Evolutionary conservation across 1,140 invertebrate species (phyloP), one percentile per base, ranked within the genome.

Genomic region (Achatina immaculata): DNA sequence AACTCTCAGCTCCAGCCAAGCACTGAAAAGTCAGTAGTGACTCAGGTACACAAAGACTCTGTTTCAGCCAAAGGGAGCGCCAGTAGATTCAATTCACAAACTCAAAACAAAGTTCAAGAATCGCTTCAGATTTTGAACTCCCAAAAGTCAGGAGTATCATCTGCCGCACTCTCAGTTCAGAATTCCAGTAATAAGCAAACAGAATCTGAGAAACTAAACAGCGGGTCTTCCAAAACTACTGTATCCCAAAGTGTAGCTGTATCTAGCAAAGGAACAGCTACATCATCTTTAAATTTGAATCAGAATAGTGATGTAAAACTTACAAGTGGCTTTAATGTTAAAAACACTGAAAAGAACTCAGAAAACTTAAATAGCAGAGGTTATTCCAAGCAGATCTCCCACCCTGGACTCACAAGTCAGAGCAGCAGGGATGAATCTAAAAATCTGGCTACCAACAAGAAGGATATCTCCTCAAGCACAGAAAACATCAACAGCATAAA

Each of bases 221-320:
- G 31, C 21, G 28, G n/a, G 2, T 62, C 21, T 6, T 62, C 58
- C 7, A 62, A 21, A 31, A 3, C 48, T 55, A 24, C 48, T 55
- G 16, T 21, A 24, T 55, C 38, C 24, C 24, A 28, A 24, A 73
- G 40, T 45, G 36, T 28, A n/a, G 31, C 38, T 31, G 11, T 24
- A 48, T 31, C 66, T 1, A 55, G 43, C 21, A 79, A 78, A 38
- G 71, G 79, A 42, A 31, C 38, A 68, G 7, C 71, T 3, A 79
- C 74, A n/a, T 77, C 77, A 55, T 55, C 45, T 48, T n/a, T 31
- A 21, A 82, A 62, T 19, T 7, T 79, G 2, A n/a, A 24, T n/a
- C 31, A 71, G 24, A 62, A 81, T 21, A 76, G 36, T n/a, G 11
- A 45, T 19, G 36, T 0, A 4, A 66, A 42, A 48, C 45, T 62